Evolutionary conservation across 2,797 vertebrate genomes (phyloP).

Genomic region (Tokudaia tokunoshimensis): DNA sequence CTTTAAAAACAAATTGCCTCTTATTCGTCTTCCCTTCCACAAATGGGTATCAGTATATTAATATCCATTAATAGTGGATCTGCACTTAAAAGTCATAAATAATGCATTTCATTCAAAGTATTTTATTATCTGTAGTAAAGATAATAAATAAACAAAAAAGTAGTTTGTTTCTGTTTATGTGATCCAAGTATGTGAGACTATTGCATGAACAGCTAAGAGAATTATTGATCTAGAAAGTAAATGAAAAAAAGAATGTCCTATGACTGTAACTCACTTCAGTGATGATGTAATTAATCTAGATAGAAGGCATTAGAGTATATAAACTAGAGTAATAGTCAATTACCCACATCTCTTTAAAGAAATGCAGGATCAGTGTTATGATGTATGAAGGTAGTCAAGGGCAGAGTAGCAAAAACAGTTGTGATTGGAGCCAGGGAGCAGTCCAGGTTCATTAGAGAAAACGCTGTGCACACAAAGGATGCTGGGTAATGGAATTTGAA

Average conservation of each 20-base stretch:
- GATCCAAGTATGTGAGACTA: constrained; percentile 10
- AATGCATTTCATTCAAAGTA: constrained; percentile 1
- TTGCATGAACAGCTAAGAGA: constrained; percentile 43
- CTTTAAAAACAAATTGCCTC: background rate
- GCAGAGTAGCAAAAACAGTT: background rate
- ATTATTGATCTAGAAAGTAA: constrained; percentile 31
- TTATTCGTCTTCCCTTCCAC: background rate
- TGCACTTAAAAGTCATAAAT: constrained; percentile 6
- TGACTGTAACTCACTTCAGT: constrained; percentile 25
- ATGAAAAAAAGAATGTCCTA: background rate
- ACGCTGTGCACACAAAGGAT: background rate
- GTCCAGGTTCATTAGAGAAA: background rate
- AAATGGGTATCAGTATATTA: constrained; percentile 21
- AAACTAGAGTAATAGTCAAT: constrained; percentile 22
- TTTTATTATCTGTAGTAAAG: constrained; percentile 42
- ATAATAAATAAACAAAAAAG: background rate
- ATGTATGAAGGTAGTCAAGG: background rate
- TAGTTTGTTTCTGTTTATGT: constrained; percentile 5
- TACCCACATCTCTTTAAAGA: constrained; percentile 37
- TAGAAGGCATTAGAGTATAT: background rate
- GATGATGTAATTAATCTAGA: constrained; percentile 24
- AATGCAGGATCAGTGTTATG: constrained; percentile 14
- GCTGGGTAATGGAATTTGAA: background rate
- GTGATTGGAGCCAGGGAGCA: background rate
- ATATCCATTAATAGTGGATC: background rate